Base-by-base conservation (phyloP, 2,797 vertebrate genomes). In the Coendou prehensilis region DNA sequence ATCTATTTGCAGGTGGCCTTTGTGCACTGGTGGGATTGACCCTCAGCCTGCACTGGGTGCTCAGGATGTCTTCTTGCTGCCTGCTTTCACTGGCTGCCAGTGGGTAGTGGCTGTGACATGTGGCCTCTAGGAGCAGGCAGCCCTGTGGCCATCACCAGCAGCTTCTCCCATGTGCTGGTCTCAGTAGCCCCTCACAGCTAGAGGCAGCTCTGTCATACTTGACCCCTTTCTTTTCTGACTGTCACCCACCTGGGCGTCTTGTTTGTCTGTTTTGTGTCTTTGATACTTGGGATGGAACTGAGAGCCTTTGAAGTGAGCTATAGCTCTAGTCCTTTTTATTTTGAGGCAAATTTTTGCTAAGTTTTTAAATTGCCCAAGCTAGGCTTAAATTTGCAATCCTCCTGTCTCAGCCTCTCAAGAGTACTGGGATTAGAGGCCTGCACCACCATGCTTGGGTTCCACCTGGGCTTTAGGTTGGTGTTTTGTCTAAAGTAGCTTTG, bases 1-100 rank as follows among this genome's bases (percentile, higher is more conserved):
- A 9, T 20, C 20, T 1, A 28, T 26, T 1, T 1, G 10, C 3
- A 1, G 45, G 76, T 7, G 8, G 26, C 15, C 15, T 0, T 1
- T 7, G 37, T 28, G 56, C 9, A 30, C 3, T 33, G 17, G 20
- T 41, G 26, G 13, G 0, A 0, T 14, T 10, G 11, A 30, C 23
- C 47, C 18, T 75, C 30, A 67, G 80, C 28, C 33, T 67, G 64
- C 64, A 67, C 2, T n/a, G 33, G 64, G 64, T 67, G 33, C 64
- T 67, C 64, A 67, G 33, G 64, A 67, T 14, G 13, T 67, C 64
- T 67, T 67, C 33, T 15, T n/a, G 64, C 33, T 67, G 14, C 64
- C 64, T 41, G 22, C 11, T 28, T 26, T 41, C 14, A 10, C 8
- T 2, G 41, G 83, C 30, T 0, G 30, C 3, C 3, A 2, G 75